Evolutionary conservation across 2,888 invertebrate species (phyloP), one percentile per base, ranked within the genome.

Genomic region (Drosophila neotestacea): DNA sequence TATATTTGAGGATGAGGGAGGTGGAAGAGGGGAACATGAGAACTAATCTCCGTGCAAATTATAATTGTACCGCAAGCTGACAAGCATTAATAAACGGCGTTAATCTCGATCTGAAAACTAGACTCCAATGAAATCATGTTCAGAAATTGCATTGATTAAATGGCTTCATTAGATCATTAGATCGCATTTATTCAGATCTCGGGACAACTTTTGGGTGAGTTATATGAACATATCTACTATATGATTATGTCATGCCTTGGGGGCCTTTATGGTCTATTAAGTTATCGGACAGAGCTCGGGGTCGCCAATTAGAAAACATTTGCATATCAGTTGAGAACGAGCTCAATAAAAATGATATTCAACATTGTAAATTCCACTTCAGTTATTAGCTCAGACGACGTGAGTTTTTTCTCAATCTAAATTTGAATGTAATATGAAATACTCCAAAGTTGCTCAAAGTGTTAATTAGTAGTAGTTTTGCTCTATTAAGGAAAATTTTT

Each of bases 121-220:
- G 59, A 79, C 42, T 50, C 48, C 44, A 70, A 83, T 88, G 87
- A 75, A 85, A 86, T 85, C 84, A 88, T 86, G 65, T 69, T 77
- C 50, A 46, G 11, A 67, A 84, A 80, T 67, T 88, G 90, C 89
- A 85, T 85, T 80, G 87, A 88, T 88, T 85, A 44, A 67, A 64
- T 47, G 47, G 62, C 80, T 79, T 73, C 58, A 85, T 88, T 79
- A 79, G 77, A 83, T 73, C 90, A 83, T 71, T 59, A 36, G 47
- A 55, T 55, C 55, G 22, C 22, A 55, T 38, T 32, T 71, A 58
- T 28, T 65, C 34, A 10, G 11, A 34, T 32, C 38, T 36, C 32
- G 34, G 41, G 41, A 47, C 16, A 9, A n/a, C 32, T 30, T 36
- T 51, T 51, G 42, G 63, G 28, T 52, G 60, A 46, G 58, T 30